Percentiles rank a stretch among this genome's conserved stretches.
Conservation (phyloP, 2,113 vertebrate genomes). For the Capricornis sumatraensis region DNA sequence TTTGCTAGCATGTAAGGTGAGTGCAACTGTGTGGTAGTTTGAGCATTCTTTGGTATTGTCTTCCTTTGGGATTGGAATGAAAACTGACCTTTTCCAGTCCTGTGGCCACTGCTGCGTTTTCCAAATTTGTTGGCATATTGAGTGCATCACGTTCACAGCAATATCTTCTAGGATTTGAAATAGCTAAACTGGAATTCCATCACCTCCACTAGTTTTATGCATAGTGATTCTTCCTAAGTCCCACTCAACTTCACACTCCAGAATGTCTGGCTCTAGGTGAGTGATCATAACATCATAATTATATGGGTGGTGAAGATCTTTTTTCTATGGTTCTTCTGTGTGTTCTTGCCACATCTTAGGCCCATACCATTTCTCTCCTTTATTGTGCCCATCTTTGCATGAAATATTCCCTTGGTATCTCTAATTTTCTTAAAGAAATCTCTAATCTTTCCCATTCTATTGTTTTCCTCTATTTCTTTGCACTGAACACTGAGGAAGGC, state of each 20-base stretch:
- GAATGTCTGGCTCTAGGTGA: neutral
- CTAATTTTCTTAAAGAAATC: neutral
- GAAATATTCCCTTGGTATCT: neutral
- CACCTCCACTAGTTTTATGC: neutral
- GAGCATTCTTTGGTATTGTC: neutral
- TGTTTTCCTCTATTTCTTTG: neutral
- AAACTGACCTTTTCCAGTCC: neutral
- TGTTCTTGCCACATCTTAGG: neutral
- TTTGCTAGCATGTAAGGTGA: neutral
- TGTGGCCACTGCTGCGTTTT: neutral
- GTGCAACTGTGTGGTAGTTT: neutral
- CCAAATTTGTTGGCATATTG: neutral
- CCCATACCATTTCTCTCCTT: neutral
- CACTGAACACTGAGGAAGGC: neutral
- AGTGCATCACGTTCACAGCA: neutral
- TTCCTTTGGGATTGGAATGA: neutral
- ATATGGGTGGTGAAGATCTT: neutral
- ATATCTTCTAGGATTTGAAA: neutral
- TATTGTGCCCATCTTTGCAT: neutral
- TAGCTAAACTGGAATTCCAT: neutral
- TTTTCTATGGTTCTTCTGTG: neutral
- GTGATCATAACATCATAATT: neutral
- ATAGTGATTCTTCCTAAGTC: neutral
- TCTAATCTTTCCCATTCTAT: neutral
- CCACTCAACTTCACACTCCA: neutral